phyloP scores from a whole-genome alignment of 2,888 invertebrate species.

The Pterostichus madidus region DNA sequence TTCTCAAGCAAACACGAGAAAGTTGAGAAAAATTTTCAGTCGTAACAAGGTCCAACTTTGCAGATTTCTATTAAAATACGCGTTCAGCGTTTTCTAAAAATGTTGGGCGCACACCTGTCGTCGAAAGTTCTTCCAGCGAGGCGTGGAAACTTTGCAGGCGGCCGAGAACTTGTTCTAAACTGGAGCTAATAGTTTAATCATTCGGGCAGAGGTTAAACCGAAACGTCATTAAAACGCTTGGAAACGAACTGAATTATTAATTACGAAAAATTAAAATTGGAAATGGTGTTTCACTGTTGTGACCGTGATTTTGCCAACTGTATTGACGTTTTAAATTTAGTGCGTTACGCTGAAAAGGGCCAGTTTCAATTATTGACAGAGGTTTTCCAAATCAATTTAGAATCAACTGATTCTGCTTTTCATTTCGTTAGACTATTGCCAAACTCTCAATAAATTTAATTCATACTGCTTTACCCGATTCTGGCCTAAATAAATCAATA shows the following conservation, averaged over 20 bases:
- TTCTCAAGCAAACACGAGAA: neutral
- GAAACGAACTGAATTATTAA: constrained; percentile 40
- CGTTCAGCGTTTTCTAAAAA: constrained; percentile 25
- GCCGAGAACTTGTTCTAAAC: constrained; percentile 20
- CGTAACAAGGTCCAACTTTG: constrained; percentile 32
- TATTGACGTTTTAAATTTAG: constrained; percentile 19
- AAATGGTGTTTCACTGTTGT: too few species aligned
- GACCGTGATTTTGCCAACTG: neutral
- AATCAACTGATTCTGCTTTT: neutral
- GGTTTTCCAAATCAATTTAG: neutral
- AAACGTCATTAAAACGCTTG: constrained; percentile 22
- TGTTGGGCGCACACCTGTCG: constrained; percentile 42
- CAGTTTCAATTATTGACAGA: neutral
- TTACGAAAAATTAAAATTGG: constrained; percentile 26
- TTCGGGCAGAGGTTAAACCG: constrained; percentile 44
- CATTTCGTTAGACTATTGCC: neutral
- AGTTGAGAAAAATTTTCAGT: constrained; percentile 8
- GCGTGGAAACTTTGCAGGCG: neutral
- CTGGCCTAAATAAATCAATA: too few species aligned
- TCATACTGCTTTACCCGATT: too few species aligned
- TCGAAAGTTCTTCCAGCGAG: constrained; percentile 9
- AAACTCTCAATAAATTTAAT: too few species aligned
- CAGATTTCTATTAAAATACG: constrained; percentile 43
- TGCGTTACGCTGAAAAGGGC: neutral
- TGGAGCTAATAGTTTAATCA: constrained; percentile 38